Evolutionary conservation across 2,113 vertebrate species (phyloP).

Genomic region (Illadopsis cleaveri): DNA sequence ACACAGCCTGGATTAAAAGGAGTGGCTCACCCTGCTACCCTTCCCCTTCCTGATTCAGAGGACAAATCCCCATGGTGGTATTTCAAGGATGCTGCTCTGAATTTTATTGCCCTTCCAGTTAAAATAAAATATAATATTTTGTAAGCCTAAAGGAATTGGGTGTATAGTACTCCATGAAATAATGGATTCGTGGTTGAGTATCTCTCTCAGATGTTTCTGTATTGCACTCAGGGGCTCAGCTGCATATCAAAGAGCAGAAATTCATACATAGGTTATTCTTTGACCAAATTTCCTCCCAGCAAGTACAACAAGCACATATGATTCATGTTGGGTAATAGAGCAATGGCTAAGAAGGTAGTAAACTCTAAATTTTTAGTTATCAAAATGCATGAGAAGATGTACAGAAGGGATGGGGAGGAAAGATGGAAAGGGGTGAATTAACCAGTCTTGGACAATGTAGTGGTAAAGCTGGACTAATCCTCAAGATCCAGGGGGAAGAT

Average conservation of each 20-base stretch:
- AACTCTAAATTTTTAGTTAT: background rate
- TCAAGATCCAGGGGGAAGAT: background rate
- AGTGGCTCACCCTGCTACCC: background rate
- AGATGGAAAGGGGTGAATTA: background rate
- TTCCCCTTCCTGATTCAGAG: background rate
- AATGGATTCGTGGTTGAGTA: background rate
- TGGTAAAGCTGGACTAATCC: background rate
- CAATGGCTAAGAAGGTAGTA: background rate
- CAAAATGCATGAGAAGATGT: background rate
- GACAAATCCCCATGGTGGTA: background rate
- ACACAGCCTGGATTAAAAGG: background rate
- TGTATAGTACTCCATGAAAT: background rate
- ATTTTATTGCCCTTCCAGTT: background rate
- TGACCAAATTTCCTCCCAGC: background rate
- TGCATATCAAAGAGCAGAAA: background rate
- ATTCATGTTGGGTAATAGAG: background rate
- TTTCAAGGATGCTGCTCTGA: background rate
- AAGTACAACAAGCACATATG: background rate
- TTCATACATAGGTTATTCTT: background rate
- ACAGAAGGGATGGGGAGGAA: background rate
- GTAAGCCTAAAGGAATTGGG: background rate
- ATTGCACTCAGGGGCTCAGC: background rate
- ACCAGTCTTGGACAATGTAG: background rate
- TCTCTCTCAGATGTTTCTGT: background rate
- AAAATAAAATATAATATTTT: background rate